Conservation (phyloP, 2,113 vertebrate species). For the Myiopsitta monachus region DNA sequence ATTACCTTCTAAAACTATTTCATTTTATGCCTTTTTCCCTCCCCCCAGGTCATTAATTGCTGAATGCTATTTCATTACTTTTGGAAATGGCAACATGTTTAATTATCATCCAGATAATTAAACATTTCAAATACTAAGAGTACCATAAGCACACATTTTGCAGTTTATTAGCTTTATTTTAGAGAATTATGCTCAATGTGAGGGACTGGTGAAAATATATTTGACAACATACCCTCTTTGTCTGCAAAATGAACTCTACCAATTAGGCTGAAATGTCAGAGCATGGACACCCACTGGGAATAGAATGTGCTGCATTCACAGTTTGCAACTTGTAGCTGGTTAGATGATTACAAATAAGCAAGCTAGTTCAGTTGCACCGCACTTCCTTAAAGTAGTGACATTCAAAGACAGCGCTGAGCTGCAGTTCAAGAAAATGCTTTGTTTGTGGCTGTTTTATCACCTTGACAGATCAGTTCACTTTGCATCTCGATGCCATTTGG, state of each 20-base stretch:
- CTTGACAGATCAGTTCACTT: not conserved
- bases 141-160: conserved; percentile 27
- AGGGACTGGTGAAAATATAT: not conserved
- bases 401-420: not conserved
- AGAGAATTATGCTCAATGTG: not conserved
- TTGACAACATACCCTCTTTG: not conserved
- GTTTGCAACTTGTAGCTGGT: not conserved
- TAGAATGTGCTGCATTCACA: not conserved
- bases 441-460: not conserved
- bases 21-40: not conserved
- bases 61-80: conserved; percentile 43
- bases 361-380: not conserved
- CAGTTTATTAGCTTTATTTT: conserved; percentile 56
- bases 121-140: conserved; percentile 6
- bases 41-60: conserved; percentile 1
- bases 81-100: conserved; percentile 41
- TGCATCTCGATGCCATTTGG: not conserved
- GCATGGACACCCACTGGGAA: not conserved
- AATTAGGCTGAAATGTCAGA: not conserved
- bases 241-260: not conserved
- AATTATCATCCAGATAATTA: conserved; percentile 52
- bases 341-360: not conserved
- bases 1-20: not conserved
- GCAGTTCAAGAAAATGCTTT: not conserved
- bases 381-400: not conserved